Base-by-base conservation (phyloP, 53 echinoderm and acorn worm genomes). In the Paracentrotus lividus region DNA sequence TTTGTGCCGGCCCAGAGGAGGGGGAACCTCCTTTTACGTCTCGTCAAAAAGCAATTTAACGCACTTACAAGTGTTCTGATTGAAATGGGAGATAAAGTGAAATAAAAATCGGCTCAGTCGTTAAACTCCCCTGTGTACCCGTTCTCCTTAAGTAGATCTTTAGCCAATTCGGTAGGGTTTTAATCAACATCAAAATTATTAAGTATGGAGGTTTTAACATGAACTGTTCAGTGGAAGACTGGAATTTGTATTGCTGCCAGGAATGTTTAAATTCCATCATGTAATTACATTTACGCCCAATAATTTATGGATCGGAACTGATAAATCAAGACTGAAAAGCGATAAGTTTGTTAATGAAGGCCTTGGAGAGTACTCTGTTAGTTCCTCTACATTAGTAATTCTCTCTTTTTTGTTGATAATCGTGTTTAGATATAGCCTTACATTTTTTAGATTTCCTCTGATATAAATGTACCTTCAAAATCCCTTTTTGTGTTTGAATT, bases 21-120 rank as follows among this genome's bases (percentile, higher is more conserved):
- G 72, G 72, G 36, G 12, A 40, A 36, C 72, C 18, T 72, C 72
- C 18, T 4, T 64, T 64, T 27, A 64, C 43, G 21, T 78, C 78
- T 45, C 24, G 54, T 49, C 85, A 85, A 85, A 85, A 47, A 34
- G 88, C 54, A 36, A 56, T 88, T 88, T 88, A 52, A 88, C 85
- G 27, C 85, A 47, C 49, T 85, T 85, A 49, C 26, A 49, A 85
- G 29, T 85, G 85, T 85, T 47, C 85, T 18, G 49, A 85, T 85
- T 27, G 27, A 49, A 85, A 49, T 36, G 27, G 26, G 27, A 49
- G 85, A 49, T 85, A 85, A 27, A 49, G 27, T 38, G 36, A 72
- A 36, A 64, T 0, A 29, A 54, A 29, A 29, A 64, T 29, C 29
- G 8, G 64, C 64, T 64, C 64, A 64, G 29, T 31, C 31, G 7